phyloP scores from a whole-genome alignment of 2,888 invertebrate genomes.

The Trachelus iudaicus region DNA sequence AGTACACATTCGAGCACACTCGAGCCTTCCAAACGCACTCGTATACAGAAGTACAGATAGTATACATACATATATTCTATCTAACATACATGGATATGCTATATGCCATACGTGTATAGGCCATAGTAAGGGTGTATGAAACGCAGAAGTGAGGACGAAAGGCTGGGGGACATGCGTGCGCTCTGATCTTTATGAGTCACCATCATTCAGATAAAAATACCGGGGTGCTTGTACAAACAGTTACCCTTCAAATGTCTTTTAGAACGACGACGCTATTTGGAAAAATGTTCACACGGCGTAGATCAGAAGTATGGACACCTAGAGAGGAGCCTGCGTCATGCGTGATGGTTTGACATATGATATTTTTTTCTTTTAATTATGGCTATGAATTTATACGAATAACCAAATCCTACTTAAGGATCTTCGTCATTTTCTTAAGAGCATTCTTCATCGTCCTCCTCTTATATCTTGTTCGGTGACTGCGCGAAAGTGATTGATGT shows the following conservation, averaged over 20 bases:
- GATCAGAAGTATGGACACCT: neutral
- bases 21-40: constrained; percentile 15
- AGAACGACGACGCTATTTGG: constrained; percentile 32
- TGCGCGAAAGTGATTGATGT: neutral
- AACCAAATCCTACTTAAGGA: neutral
- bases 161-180: constrained; percentile 31
- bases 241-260: constrained; percentile 49
- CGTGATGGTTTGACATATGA: neutral
- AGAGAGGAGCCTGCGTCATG: neutral
- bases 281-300: constrained; percentile 46
- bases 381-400: neutral
- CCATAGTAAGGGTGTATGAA: constrained; percentile 17
- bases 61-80: neutral
- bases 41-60: neutral
- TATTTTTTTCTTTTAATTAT: neutral
- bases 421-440: neutral
- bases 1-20: constrained; percentile 53
- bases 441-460: neutral
- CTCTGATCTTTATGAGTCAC: constrained; percentile 57
- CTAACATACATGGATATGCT: neutral
- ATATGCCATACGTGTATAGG: constrained; percentile 26
- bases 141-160: constrained; percentile 26
- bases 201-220: constrained; percentile 56
- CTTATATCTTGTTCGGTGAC: neutral
- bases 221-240: constrained; percentile 56